Percentiles rank a stretch among this genome's conserved stretches.
Conservation (phyloP, 1,140 invertebrate genomes). For the Neomicropteryx cornuta region DNA sequence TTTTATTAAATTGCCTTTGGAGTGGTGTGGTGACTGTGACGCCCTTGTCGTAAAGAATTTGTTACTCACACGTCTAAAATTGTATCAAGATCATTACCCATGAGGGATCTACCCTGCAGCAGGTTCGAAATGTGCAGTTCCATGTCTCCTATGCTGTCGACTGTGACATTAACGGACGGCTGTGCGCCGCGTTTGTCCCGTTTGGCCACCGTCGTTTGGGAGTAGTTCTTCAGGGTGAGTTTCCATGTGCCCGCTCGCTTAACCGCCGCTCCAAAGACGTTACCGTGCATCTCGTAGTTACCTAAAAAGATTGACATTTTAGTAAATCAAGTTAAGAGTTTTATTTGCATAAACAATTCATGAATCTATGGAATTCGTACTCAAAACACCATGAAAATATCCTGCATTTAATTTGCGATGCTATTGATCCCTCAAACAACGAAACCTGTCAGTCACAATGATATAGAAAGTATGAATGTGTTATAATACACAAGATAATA, state of each 20-base stretch:
- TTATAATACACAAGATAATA: too few relatives aligned
- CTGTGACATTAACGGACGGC: conserved; percentile 48
- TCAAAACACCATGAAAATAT: too few relatives aligned
- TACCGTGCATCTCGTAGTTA: conserved; percentile 42
- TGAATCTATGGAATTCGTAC: too few relatives aligned
- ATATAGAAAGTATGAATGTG: too few relatives aligned
- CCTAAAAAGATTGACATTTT: background rate
- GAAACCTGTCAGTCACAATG: too few relatives aligned
- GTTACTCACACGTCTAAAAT: background rate
- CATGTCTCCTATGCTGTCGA: conserved; percentile 61
- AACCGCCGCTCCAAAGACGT: conserved; percentile 45
- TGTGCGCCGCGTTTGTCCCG: conserved; percentile 28
- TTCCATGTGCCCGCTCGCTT: conserved; percentile 59
- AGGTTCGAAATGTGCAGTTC: conserved; percentile 66
- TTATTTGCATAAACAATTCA: too few relatives aligned
- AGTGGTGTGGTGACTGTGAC: too few relatives aligned
- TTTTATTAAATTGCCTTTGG: too few relatives aligned
- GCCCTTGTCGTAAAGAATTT: too few relatives aligned
- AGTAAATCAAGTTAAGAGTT: too few relatives aligned
- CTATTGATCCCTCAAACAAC: too few relatives aligned
- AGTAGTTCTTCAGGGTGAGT: conserved; percentile 58
- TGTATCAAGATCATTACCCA: conserved; percentile 39
- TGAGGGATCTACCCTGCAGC: conserved; percentile 45
- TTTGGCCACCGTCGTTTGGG: conserved; percentile 62
- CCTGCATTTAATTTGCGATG: too few relatives aligned